A percentile compares a stretch with the other conserved stretches of the same genome.
These are phyloP conservation scores for Macrosoma leucophasiata DNA, from an alignment of 2,888 invertebrate species.

Conservation along the genomic window DNA sequence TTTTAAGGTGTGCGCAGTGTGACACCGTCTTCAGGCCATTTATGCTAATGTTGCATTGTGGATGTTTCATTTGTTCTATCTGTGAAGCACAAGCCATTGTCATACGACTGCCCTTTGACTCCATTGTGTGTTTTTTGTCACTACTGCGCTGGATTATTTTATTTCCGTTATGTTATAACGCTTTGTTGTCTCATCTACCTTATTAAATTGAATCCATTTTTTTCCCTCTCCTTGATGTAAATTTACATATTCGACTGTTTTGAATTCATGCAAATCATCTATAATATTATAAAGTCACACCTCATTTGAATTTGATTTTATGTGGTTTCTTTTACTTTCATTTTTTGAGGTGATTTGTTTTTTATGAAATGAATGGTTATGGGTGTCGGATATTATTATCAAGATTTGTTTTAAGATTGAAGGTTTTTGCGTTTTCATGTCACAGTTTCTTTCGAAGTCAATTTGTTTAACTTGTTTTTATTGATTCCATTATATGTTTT, in stretches of 20 bases:
- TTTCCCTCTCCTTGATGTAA: constrained; percentile 14
- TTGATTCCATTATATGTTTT: too few relatives aligned
- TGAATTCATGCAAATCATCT: constrained; percentile 16
- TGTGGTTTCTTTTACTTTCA: too few relatives aligned
- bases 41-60: constrained; percentile 72
- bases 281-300: too few relatives aligned
- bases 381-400: too few relatives aligned
- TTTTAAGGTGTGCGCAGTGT: constrained; percentile 30
- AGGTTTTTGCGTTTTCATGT: too few relatives aligned
- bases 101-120: constrained; percentile 68
- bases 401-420: too few relatives aligned
- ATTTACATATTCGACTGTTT: constrained; percentile 10
- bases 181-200: constrained; percentile 53
- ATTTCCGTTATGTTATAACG: constrained; percentile 63
- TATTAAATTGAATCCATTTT: constrained; percentile 35
- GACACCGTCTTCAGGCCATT: constrained; percentile 46
- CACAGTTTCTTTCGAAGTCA: too few relatives aligned
- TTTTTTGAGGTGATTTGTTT: too few relatives aligned
- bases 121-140: constrained; percentile 72
- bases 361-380: too few relatives aligned
- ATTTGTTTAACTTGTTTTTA: too few relatives aligned
- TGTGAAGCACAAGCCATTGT: constrained; percentile 51
- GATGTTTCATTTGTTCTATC: constrained; percentile 68
- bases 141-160: constrained; percentile 63
- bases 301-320: too few relatives aligned